Percentiles rank a stretch among this genome's conserved stretches.
Conservation (phyloP, 1,140 invertebrate species). For the Colletes latitarsis region DNA sequence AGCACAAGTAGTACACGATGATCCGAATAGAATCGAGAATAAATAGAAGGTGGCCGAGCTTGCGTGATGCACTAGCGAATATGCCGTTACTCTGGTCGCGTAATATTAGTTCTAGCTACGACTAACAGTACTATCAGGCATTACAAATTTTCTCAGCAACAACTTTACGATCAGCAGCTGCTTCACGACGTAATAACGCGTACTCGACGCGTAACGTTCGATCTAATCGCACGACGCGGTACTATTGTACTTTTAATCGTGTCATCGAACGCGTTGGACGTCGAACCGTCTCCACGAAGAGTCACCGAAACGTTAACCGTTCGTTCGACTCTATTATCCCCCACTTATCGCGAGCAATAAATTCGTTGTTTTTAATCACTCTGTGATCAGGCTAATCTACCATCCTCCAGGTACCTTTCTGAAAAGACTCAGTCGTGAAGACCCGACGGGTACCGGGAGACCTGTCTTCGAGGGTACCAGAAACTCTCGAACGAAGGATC, state of each 20-base stretch:
- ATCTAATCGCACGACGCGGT: too few relatives aligned
- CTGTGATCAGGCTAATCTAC: conserved; percentile 11
- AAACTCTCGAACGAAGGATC: background rate
- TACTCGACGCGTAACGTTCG: too few relatives aligned
- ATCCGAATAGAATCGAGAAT: conserved; percentile 50
- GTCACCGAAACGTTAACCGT: too few relatives aligned
- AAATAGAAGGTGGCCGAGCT: conserved; percentile 48
- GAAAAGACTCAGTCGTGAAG: conserved; percentile 35
- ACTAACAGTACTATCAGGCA: conserved; percentile 1
- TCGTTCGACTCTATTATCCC: too few relatives aligned
- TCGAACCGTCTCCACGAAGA: too few relatives aligned
- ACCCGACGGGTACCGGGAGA: background rate
- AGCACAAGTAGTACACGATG: conserved; percentile 25
- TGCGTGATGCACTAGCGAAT: conserved; percentile 42
- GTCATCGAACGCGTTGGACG: too few relatives aligned
- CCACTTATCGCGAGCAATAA: background rate
- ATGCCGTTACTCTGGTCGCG: conserved; percentile 25
- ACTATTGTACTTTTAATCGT: background rate
- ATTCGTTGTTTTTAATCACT: background rate
- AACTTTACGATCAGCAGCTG: background rate
- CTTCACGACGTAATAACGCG: too few relatives aligned
- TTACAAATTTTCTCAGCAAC: conserved; percentile 3
- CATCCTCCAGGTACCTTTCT: conserved; percentile 9
- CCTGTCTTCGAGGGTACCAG: background rate
- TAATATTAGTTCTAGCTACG: conserved; percentile 41